Percentiles rank a stretch among this genome's conserved stretches.
These are phyloP conservation scores for Protobothrops mucrosquamatus DNA, from an alignment of 2,113 vertebrate genomes.

Conservation along the genomic window DNA sequence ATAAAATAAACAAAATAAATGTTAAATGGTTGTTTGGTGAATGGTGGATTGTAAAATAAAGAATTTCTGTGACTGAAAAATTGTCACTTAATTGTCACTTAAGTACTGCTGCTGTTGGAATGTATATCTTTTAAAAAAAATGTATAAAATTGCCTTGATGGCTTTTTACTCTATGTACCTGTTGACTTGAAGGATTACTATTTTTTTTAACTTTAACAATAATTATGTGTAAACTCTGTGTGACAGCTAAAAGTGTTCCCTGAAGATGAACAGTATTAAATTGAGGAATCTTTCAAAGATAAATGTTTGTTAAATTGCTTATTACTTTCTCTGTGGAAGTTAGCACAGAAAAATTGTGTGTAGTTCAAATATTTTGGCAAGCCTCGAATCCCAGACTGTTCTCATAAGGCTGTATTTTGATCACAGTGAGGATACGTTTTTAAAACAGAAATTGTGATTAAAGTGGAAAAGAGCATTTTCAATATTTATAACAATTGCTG, in stretches of 20 bases:
- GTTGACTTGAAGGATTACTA: conserved; percentile 52
- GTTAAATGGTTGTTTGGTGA: not conserved
- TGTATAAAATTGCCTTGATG: conserved; percentile 26
- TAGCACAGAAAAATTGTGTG: not conserved
- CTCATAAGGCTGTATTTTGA: not conserved
- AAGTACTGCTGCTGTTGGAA: conserved; percentile 33
- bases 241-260: conserved; percentile 47
- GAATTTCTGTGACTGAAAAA: conserved; percentile 1
- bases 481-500: not conserved
- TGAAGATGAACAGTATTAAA: conserved; percentile 56
- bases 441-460: not conserved
- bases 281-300: conserved; percentile 57
- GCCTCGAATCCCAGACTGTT: not conserved
- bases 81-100: conserved; percentile 31
- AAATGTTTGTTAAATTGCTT: conserved; percentile 32
- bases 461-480: not conserved
- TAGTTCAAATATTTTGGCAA: conserved; percentile 1
- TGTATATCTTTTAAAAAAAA: conserved; percentile 15
- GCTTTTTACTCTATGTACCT: conserved; percentile 53
- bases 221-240: conserved; percentile 39
- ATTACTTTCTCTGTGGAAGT: conserved; percentile 22
- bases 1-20: conserved; percentile 10
- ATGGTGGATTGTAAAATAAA: not conserved
- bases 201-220: conserved; percentile 59
- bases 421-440: not conserved